Evolutionary conservation across 2,797 vertebrate species (phyloP).

Genomic region (Myoxocephalus aenaeus): DNA sequence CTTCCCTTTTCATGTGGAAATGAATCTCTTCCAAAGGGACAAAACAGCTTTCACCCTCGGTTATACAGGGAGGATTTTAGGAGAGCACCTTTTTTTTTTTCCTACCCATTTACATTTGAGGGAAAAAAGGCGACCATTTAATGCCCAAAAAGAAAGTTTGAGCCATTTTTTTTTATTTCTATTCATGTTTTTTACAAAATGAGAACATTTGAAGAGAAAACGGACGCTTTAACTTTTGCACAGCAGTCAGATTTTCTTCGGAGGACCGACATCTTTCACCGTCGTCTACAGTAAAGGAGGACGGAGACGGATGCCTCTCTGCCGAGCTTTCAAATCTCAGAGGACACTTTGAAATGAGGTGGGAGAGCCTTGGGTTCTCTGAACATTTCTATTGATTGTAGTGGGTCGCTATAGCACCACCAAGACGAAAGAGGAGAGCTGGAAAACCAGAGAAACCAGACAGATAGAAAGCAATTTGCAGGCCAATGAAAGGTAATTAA

Average conservation of each 20-base stretch:
- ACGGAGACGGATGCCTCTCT: conserved; percentile 63
- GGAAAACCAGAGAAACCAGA: conserved; percentile 35
- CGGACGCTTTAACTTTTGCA: conserved; percentile 34
- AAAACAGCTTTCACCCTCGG: conserved; percentile 75
- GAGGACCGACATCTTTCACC: conserved; percentile 32
- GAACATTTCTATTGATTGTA: conserved; percentile 66
- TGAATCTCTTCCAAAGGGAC: conserved; percentile 73
- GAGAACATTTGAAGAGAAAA: conserved; percentile 32
- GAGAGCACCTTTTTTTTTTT: conserved; percentile 40
- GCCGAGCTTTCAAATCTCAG: conserved; percentile 62
- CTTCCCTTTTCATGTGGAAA: conserved; percentile 83
- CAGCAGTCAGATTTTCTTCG: conserved; percentile 47
- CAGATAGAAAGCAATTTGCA: conserved; percentile 22
- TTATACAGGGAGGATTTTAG: conserved; percentile 69
- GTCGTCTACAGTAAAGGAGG: conserved; percentile 52
- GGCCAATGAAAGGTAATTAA: conserved; percentile 22
- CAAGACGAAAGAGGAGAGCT: conserved; percentile 10
- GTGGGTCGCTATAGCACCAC: conserved; percentile 44
- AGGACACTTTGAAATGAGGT: conserved; percentile 65
- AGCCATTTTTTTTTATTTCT: background rate
- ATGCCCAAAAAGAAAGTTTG: conserved; percentile 34
- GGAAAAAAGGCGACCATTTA: conserved; percentile 30
- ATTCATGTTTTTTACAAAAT: background rate
- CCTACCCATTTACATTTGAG: conserved; percentile 5
- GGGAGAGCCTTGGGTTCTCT: conserved; percentile 60